Percentiles rank a stretch among this genome's conserved stretches.
These are phyloP conservation scores for Sebastes kiyomatsui DNA, from an alignment of 2,797 vertebrate genomes.

Conservation along the genomic window DNA sequence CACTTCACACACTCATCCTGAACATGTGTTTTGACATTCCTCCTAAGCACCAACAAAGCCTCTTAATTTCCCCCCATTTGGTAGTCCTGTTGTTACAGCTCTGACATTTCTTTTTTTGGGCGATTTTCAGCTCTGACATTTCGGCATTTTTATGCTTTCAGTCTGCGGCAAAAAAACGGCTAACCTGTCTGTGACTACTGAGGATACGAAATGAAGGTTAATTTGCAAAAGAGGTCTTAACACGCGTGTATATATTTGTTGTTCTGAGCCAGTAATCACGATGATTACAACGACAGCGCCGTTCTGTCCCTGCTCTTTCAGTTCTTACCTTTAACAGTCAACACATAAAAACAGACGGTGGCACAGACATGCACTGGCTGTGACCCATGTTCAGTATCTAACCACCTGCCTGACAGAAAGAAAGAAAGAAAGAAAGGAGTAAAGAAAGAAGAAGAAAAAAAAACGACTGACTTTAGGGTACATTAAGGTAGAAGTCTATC, in stretches of 20 bases:
- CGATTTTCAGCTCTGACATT: not conserved
- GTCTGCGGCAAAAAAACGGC: not conserved
- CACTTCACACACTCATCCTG: constrained; percentile 53
- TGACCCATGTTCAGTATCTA: constrained; percentile 13
- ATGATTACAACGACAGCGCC: not conserved
- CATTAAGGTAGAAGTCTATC: constrained; percentile 61
- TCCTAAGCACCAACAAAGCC: constrained; percentile 67
- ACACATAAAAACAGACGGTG: not conserved
- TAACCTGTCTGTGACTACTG: constrained; percentile 46
- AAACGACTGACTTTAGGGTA: constrained; percentile 50
- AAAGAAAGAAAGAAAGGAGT: not conserved
- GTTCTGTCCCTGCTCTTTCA: constrained; percentile 3
- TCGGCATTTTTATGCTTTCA: too few species aligned
- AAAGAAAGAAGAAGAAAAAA: constrained; percentile 11
- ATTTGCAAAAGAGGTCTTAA: constrained; percentile 29
- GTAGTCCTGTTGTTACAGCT: constrained; percentile 51
- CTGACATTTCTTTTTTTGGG: constrained; percentile 21
- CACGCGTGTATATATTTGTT: not conserved
- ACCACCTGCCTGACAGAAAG: constrained; percentile 1
- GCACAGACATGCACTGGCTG: not conserved
- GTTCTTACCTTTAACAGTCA: not conserved
- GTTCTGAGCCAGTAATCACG: not conserved
- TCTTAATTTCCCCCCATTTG: constrained; percentile 67
- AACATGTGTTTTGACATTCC: constrained; percentile 73
- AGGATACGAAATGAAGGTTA: not conserved